phyloP scores from a whole-genome alignment of 2,888 invertebrate genomes.

The Trachelus tabidus region DNA sequence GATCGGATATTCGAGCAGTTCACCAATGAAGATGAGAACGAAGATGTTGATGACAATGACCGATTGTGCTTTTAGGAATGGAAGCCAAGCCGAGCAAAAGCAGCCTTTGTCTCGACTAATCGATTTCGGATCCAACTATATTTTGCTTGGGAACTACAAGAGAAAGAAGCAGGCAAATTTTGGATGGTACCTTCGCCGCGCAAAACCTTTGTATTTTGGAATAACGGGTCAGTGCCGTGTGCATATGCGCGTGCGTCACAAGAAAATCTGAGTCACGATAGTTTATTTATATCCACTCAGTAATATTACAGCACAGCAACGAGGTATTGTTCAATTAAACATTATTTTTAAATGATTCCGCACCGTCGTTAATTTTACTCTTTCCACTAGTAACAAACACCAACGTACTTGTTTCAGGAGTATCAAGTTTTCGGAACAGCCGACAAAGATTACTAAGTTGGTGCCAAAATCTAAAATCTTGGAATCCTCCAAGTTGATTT shows the following conservation, averaged over 20 bases:
- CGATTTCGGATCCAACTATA: background rate
- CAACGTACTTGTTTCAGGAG: background rate
- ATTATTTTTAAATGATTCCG: slow-evolving; percentile 13
- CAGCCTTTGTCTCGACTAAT: background rate
- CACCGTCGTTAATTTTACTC: background rate
- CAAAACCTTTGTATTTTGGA: slow-evolving; percentile 1
- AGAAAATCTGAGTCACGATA: slow-evolving; percentile 22
- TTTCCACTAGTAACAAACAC: background rate
- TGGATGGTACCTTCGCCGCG: background rate
- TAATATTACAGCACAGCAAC: slow-evolving; percentile 19
- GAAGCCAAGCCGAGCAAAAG: background rate
- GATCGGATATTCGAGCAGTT: background rate
- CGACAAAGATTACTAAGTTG: background rate
- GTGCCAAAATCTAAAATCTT: no score
- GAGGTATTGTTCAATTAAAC: slow-evolving; percentile 20
- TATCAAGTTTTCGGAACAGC: background rate
- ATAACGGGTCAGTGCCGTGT: slow-evolving; percentile 10
- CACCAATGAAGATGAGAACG: background rate
- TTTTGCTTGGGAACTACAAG: background rate
- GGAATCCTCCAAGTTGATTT: background rate
- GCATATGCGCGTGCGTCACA: slow-evolving; percentile 17
- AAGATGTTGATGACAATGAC: background rate
- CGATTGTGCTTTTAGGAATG: background rate
- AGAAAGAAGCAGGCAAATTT: background rate
- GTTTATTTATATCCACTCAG: slow-evolving; percentile 26